A percentile compares a stretch with the other conserved stretches of the same genome.
These are phyloP conservation scores for Aphidoletes aphidimyza DNA, from an alignment of 2,888 invertebrate genomes.

Conservation along the genomic window DNA sequence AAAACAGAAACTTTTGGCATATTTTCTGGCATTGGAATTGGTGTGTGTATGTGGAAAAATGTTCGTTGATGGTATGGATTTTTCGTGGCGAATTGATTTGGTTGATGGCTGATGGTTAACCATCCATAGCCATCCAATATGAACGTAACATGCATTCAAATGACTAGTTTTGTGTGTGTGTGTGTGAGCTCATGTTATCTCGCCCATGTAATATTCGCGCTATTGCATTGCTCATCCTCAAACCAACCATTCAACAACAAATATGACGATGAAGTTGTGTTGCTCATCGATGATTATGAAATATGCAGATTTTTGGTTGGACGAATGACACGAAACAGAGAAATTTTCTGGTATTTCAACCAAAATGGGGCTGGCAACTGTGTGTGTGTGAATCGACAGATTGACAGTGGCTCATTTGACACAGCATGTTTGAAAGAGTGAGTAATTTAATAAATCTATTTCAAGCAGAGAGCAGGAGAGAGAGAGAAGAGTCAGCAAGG, in stretches of 20 bases:
- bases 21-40: not conserved
- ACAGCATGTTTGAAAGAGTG: too few relatives aligned
- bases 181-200: too few relatives aligned
- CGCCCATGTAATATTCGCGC: too few relatives aligned
- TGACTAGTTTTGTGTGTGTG: not conserved
- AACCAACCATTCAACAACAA: not conserved
- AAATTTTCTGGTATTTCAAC: too few relatives aligned
- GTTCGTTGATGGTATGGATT: too few relatives aligned
- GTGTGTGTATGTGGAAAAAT: not conserved
- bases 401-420: not conserved
- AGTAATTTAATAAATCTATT: constrained; percentile 24
- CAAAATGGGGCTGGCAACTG: not conserved
- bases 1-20: not conserved
- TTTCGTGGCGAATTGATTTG: constrained; percentile 15
- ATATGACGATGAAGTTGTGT: not conserved
- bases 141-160: constrained; percentile 9
- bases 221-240: too few relatives aligned
- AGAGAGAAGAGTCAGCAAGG: not conserved
- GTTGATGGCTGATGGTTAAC: not conserved
- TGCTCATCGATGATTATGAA: not conserved
- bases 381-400: not conserved
- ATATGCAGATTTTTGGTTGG: not conserved
- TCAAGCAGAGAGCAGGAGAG: not conserved
- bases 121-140: not conserved
- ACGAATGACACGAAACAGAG: too few relatives aligned